Evolutionary conservation across 1,140 invertebrate genomes (phyloP).

Genomic region (Drosophila albomicans): DNA sequence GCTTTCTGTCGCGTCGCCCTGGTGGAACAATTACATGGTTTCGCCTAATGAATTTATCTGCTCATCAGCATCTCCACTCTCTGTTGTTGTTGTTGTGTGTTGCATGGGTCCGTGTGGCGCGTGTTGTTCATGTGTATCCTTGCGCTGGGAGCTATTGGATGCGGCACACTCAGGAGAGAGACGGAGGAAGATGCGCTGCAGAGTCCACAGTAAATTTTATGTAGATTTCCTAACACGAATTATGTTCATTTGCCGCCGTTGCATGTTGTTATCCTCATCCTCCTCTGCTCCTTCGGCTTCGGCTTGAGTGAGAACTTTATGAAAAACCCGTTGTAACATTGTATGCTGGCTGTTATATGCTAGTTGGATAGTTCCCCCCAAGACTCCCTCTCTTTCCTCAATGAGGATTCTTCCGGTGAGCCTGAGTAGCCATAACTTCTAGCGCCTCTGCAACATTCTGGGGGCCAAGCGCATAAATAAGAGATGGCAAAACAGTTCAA

Average conservation of each 20-base stretch:
- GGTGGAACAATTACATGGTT: constrained; percentile 84
- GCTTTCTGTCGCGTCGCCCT: constrained; percentile 58
- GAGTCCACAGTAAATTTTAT: constrained; percentile 80
- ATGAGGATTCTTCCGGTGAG: constrained; percentile 13
- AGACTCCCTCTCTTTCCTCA: neutral
- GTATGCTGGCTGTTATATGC: constrained; percentile 5
- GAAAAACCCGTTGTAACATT: constrained; percentile 46
- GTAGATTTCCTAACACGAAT: constrained; percentile 83
- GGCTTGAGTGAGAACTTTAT: constrained; percentile 62
- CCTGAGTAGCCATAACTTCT: constrained; percentile 36
- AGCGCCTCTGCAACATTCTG: constrained; percentile 16
- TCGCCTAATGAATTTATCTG: constrained; percentile 85
- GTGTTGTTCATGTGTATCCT: constrained; percentile 45
- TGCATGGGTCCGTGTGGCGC: constrained; percentile 49
- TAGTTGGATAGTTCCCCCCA: neutral
- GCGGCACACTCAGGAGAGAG: neutral
- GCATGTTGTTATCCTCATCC: constrained; percentile 63
- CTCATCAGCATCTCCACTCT: constrained; percentile 75
- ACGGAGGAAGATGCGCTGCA: constrained; percentile 5
- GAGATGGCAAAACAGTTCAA: constrained; percentile 18
- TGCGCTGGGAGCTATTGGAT: constrained; percentile 13
- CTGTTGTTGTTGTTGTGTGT: constrained; percentile 22
- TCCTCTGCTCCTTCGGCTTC: neutral
- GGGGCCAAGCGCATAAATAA: neutral
- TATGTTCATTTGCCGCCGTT: constrained; percentile 76